Conservation (phyloP, 2,888 invertebrate species). For the Andrena camellia region DNA sequence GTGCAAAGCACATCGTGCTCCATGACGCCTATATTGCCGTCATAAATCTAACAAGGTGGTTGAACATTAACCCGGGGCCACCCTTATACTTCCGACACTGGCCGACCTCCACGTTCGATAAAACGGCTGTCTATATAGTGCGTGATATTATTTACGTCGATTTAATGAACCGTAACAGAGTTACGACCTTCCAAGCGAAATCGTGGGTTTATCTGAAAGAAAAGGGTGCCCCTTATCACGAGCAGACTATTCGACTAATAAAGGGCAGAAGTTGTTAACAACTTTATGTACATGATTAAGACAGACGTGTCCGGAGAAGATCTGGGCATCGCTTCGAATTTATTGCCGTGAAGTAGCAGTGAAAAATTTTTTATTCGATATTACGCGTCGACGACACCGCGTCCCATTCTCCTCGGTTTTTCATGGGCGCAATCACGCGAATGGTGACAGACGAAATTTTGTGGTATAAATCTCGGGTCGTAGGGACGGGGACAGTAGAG, state of each 20-base stretch:
- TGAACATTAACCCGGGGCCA: constrained; percentile 76
- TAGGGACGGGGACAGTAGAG: constrained; percentile 41
- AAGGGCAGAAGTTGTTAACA: neutral
- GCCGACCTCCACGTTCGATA: constrained; percentile 75
- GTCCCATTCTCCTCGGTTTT: constrained; percentile 21
- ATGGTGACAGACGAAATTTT: constrained; percentile 50
- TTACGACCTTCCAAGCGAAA: constrained; percentile 32
- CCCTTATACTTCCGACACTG: constrained; percentile 76
- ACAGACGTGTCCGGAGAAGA: too few species aligned
- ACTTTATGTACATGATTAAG: too few species aligned
- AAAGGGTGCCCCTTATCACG: neutral
- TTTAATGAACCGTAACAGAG: constrained; percentile 65
- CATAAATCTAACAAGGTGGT: constrained; percentile 81
- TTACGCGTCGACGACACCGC: constrained; percentile 18
- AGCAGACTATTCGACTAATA: constrained; percentile 17
- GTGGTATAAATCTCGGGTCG: constrained; percentile 57
- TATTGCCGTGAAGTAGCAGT: neutral
- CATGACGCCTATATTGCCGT: constrained; percentile 79
- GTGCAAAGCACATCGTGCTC: constrained; percentile 70
- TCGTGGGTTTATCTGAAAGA: constrained; percentile 18
- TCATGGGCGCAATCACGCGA: constrained; percentile 23
- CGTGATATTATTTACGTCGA: constrained; percentile 64
- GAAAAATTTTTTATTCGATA: constrained; percentile 14
- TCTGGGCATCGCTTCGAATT: neutral
- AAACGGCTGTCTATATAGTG: constrained; percentile 65